phyloP scores from a whole-genome alignment of 2,797 vertebrate genomes.

The Neostethus bicornis region DNA sequence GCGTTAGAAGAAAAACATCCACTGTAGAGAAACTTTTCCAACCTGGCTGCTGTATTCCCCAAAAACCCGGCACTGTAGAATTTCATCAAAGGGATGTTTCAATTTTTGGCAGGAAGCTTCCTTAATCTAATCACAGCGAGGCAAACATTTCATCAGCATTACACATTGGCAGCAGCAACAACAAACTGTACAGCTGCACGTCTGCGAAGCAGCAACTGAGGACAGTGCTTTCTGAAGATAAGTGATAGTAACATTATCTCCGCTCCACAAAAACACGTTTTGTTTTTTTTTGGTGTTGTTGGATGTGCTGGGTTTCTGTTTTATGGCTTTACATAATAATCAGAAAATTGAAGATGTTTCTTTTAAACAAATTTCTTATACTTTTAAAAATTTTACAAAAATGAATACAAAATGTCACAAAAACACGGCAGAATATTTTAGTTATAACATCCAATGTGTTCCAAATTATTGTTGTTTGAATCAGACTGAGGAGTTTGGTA shows the following conservation, averaged over 20 bases:
- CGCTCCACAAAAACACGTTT: slow-evolving; percentile 14
- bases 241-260: slow-evolving; percentile 20
- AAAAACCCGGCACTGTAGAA: slow-evolving; percentile 1
- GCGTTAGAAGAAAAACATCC: not conserved
- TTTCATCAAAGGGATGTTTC: slow-evolving; percentile 37
- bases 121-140: slow-evolving; percentile 44
- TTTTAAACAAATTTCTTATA: too few species aligned
- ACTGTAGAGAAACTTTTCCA: slow-evolving; percentile 1
- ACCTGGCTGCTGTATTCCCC: slow-evolving; percentile 9
- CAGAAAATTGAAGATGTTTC: too few species aligned
- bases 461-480: too few species aligned
- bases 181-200: slow-evolving; percentile 22
- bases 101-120: slow-evolving; percentile 23
- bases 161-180: slow-evolving; percentile 27
- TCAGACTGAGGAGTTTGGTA: too few species aligned
- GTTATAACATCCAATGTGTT: too few species aligned
- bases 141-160: slow-evolving; percentile 48
- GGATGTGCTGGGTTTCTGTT: not conserved
- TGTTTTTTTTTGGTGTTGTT: not conserved
- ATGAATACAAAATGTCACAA: too few species aligned
- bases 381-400: too few species aligned
- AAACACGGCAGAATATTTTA: too few species aligned
- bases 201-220: slow-evolving; percentile 22
- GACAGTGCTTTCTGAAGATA: slow-evolving; percentile 31
- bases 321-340: not conserved